Conservation (phyloP, 2,888 invertebrate species). For the Metellina segmentata region DNA sequence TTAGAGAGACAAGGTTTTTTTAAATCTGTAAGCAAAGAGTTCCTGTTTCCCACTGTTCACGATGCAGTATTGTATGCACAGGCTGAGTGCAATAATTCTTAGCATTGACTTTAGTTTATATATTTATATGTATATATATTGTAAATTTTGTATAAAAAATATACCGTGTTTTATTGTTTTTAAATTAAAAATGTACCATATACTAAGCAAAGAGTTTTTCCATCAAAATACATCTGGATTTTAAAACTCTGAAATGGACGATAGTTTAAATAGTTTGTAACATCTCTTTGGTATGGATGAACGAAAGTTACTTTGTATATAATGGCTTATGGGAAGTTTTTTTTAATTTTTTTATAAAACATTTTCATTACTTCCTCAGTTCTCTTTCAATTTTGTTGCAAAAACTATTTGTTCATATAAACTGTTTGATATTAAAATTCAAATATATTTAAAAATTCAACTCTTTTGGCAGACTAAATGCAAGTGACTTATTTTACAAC, state of each 20-base stretch:
- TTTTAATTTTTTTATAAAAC: no score
- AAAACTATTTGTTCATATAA: no score
- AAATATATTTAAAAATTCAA: no score
- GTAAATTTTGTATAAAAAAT: conserved; percentile 26
- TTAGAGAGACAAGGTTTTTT: conserved; percentile 72
- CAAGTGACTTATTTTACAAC: no score
- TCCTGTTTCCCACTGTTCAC: conserved; percentile 76
- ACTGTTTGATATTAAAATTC: no score
- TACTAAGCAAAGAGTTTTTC: background rate
- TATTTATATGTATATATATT: conserved; percentile 4
- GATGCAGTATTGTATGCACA: conserved; percentile 76
- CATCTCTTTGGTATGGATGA: background rate
- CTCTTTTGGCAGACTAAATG: no score
- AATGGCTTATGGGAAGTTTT: no score
- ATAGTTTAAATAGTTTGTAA: background rate
- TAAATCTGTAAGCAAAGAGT: conserved; percentile 66
- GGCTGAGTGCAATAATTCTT: conserved; percentile 60
- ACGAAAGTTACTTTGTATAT: no score
- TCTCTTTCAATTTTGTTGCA: no score
- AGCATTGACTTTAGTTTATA: conserved; percentile 24
- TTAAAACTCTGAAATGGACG: background rate
- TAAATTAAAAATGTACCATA: background rate
- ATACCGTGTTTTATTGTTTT: conserved; percentile 1
- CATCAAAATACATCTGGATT: background rate
- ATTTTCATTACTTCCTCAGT: no score